Evolutionary conservation across 2,888 invertebrate genomes (phyloP).

Genomic region (Caenorhabditis plicata): DNA sequence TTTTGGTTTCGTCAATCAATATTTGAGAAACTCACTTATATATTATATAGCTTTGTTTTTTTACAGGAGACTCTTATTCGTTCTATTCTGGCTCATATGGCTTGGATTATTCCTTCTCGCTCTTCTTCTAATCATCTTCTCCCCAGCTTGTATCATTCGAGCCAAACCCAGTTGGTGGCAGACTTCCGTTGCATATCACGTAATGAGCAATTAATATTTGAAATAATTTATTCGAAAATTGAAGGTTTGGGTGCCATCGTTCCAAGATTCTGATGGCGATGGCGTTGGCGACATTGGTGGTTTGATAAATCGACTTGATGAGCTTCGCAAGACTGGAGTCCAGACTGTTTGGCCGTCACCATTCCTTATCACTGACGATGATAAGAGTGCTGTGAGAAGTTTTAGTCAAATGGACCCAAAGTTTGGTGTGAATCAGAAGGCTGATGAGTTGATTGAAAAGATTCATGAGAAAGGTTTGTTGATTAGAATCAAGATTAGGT

Average conservation of each 20-base stretch:
- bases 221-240: no score
- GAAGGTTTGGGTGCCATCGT: conserved; percentile 80
- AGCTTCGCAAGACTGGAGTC: conserved; percentile 34
- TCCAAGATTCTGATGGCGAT: conserved; percentile 80
- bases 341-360: conserved; percentile 49
- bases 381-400: conserved; percentile 66
- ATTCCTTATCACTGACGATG: conserved; percentile 44
- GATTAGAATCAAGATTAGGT: no score
- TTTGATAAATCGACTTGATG: conserved; percentile 36
- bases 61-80: conserved; percentile 49
- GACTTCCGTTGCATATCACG: conserved; percentile 57
- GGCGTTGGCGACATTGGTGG: conserved; percentile 84
- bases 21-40: no score
- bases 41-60: no score
- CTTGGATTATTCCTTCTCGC: conserved; percentile 47
- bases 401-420: conserved; percentile 74
- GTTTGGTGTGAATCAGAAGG: conserved; percentile 76
- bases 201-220: conserved; percentile 9
- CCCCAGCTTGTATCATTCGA: conserved; percentile 50
- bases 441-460: conserved; percentile 73
- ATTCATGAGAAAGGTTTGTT: conserved; percentile 70
- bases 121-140: conserved; percentile 43
- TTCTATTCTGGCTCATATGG: conserved; percentile 57
- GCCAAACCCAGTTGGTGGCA: conserved; percentile 60
- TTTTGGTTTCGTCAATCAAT: no score